A percentile compares a stretch with the other conserved stretches of the same genome.
Conservation (phyloP, 2,797 vertebrate species). For the Arctocebus calabarensis region DNA sequence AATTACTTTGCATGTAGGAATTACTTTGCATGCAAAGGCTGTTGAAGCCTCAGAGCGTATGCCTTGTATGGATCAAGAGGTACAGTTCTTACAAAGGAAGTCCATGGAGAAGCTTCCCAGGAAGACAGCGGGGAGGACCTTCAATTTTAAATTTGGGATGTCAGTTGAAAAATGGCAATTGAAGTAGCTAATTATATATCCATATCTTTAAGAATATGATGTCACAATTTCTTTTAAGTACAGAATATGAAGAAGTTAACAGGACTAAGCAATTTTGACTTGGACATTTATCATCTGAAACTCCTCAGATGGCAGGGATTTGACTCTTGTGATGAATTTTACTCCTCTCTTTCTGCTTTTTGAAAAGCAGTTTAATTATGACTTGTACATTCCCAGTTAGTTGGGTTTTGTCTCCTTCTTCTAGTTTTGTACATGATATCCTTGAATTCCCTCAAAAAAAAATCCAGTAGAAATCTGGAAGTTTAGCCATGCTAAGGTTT, state of each 20-base stretch:
- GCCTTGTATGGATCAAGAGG: not conserved
- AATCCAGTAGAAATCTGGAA: not conserved
- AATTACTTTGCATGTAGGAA: not conserved
- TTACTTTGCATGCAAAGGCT: rapidly evolving
- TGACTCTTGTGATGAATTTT: not conserved
- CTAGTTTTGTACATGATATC: not conserved
- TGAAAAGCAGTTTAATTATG: not conserved
- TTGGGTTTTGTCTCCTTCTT: not conserved
- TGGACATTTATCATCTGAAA: not conserved
- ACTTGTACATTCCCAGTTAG: not conserved
- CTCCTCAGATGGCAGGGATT: not conserved
- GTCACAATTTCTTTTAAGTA: conserved; percentile 4
- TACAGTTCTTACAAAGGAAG: not conserved
- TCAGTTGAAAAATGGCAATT: conserved; percentile 49
- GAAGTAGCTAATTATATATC: conserved; percentile 22
- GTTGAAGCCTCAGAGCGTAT: not conserved
- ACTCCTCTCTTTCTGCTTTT: not conserved
- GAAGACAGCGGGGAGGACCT: not conserved
- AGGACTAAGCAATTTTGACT: not conserved
- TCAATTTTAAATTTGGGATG: not conserved
- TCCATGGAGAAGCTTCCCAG: not conserved
- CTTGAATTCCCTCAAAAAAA: not conserved
- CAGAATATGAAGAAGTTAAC: conserved; percentile 3
- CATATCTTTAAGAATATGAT: conserved; percentile 38
- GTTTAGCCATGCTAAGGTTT: not conserved